Percentiles rank a stretch among this genome's conserved stretches.
phyloP scores from a whole-genome alignment of 1,140 invertebrate species.

The Hestina assimilis region DNA sequence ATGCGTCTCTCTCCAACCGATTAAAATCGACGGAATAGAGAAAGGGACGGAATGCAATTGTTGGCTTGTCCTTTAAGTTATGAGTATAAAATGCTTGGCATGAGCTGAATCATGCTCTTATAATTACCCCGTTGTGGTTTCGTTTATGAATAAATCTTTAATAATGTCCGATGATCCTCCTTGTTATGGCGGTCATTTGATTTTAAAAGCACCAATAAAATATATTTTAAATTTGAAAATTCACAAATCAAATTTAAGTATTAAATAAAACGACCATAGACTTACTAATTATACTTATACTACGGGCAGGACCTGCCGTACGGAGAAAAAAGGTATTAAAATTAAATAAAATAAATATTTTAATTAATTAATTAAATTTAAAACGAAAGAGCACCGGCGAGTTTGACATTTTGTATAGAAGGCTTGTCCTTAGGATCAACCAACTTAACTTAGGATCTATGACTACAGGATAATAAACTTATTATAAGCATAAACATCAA shows the following conservation, averaged over 20 bases:
- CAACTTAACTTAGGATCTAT: no score
- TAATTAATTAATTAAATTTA: no score
- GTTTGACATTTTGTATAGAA: no score
- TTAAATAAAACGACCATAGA: background rate
- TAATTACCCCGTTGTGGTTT: constrained; percentile 45
- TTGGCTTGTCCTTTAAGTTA: constrained; percentile 47
- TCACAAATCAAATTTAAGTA: background rate
- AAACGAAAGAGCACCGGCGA: no score
- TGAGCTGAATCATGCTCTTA: constrained; percentile 64
- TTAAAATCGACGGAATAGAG: constrained; percentile 29
- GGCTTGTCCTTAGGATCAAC: no score
- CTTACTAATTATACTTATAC: no score
- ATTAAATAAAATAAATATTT: no score
- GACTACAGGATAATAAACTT: no score
- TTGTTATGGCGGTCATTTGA: background rate
- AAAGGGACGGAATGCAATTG: constrained; percentile 54
- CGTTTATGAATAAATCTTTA: constrained; percentile 42
- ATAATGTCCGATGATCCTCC: constrained; percentile 16
- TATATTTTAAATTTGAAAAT: background rate
- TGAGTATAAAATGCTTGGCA: constrained; percentile 45
- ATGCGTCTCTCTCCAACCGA: constrained; percentile 39
- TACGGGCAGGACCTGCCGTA: no score
- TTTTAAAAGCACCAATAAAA: no score
- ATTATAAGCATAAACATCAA: no score
- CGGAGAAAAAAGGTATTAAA: no score